phyloP scores from a whole-genome alignment of 2,888 invertebrate genomes.

The Ephialtes manifestator region DNA sequence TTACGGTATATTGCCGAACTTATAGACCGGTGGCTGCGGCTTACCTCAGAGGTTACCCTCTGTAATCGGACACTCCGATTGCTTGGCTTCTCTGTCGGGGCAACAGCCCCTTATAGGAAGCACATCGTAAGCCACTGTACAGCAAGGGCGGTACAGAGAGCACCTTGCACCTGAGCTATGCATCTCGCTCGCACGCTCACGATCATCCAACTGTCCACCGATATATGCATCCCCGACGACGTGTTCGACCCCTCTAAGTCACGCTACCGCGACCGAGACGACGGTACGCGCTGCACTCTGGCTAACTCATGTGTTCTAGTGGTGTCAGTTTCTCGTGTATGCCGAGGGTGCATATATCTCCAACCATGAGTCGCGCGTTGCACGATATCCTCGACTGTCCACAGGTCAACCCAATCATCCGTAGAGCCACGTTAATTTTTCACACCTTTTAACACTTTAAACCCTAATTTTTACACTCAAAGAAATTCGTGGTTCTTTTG shows the following conservation, averaged over 20 bases:
- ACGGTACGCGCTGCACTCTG: conserved; percentile 27
- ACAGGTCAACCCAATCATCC: conserved; percentile 47
- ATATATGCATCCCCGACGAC: conserved; percentile 40
- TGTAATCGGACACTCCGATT: conserved; percentile 84
- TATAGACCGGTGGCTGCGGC: conserved; percentile 76
- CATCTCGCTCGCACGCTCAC: conserved; percentile 17
- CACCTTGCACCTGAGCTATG: conserved; percentile 56
- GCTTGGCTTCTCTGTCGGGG: conserved; percentile 85
- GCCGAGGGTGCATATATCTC: not conserved
- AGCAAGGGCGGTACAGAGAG: conserved; percentile 53
- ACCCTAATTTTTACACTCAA: too few relatives aligned
- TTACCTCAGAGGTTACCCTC: conserved; percentile 81
- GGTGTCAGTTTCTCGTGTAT: conserved; percentile 39
- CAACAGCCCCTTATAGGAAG: conserved; percentile 82
- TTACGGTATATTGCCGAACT: conserved; percentile 57
- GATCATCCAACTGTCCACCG: conserved; percentile 23
- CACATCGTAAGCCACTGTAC: conserved; percentile 56
- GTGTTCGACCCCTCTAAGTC: conserved; percentile 49
- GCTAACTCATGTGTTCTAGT: conserved; percentile 34
- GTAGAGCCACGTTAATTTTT: not conserved
- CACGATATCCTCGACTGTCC: conserved; percentile 33
- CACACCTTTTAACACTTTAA: not conserved
- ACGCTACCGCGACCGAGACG: conserved; percentile 47
- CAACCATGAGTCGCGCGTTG: not conserved
- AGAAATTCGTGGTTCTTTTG: too few relatives aligned